phyloP scores from a whole-genome alignment of 2,797 vertebrate genomes.

The Gambusia yucatana region DNA sequence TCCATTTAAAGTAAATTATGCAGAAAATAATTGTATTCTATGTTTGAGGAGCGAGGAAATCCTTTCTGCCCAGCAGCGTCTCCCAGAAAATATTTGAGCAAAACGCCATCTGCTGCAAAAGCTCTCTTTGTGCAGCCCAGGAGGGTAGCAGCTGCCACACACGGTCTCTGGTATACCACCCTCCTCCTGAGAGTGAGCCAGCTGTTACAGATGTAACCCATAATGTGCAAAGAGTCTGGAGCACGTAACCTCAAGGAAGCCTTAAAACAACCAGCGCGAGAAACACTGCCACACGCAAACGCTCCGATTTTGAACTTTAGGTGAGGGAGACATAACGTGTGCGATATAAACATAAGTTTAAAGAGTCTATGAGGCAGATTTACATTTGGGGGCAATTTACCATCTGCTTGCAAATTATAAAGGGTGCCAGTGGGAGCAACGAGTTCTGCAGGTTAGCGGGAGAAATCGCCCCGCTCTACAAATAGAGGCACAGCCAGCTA shows the following conservation, averaged over 20 bases:
- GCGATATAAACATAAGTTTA: neutral
- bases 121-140: slow-evolving; percentile 23
- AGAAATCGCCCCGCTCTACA: neutral
- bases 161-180: slow-evolving; percentile 23
- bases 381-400: slow-evolving; percentile 2
- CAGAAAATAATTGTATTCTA: slow-evolving; percentile 7
- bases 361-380: slow-evolving; percentile 7
- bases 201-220: slow-evolving; percentile 48
- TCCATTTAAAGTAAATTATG: neutral
- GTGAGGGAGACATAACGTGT: neutral
- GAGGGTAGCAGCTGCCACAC: slow-evolving; percentile 20
- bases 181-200: slow-evolving; percentile 37
- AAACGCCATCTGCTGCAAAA: slow-evolving; percentile 12
- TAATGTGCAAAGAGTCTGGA: slow-evolving; percentile 42
- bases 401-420: slow-evolving; percentile 9
- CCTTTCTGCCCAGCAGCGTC: slow-evolving; percentile 21
- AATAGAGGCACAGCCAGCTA: slow-evolving; percentile 1
- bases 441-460: neutral
- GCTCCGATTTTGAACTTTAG: neutral
- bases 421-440: neutral
- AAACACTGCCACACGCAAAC: neutral
- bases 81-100: slow-evolving; percentile 21
- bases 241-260: slow-evolving; percentile 9
- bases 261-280: slow-evolving; percentile 23
- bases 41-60: slow-evolving; percentile 30